phyloP scores from a whole-genome alignment of 2,113 vertebrate species.

The Otis tarda region DNA sequence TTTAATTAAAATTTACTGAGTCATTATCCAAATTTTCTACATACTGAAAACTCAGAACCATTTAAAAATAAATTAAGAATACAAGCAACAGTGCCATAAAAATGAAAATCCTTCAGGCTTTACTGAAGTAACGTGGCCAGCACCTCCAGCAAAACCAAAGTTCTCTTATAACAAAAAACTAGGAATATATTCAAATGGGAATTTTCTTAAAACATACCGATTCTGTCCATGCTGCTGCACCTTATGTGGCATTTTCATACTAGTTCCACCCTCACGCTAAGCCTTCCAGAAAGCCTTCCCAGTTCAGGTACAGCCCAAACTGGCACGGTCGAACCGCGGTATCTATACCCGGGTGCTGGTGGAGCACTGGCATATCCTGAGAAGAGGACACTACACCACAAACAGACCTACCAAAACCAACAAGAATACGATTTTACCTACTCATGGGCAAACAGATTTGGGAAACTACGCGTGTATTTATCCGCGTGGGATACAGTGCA shows the following conservation, averaged over 20 bases:
- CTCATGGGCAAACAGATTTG: not conserved
- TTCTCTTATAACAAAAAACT: not conserved
- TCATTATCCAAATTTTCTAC: slow-evolving; percentile 49
- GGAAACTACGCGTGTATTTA: not conserved
- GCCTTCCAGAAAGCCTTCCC: not conserved
- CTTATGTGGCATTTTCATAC: not conserved
- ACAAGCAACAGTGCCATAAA: not conserved
- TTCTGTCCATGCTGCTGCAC: not conserved
- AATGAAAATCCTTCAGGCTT: slow-evolving; percentile 25
- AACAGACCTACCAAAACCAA: not conserved
- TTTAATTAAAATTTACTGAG: slow-evolving; percentile 72
- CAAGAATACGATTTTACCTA: not conserved
- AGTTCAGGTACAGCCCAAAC: not conserved
- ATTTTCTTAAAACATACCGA: not conserved
- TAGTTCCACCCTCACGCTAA: not conserved
- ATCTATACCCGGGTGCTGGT: not conserved
- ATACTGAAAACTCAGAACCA: not conserved
- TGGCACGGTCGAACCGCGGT: accelerated
- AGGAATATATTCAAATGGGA: not conserved
- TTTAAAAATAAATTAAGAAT: slow-evolving; percentile 56
- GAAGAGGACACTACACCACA: not conserved
- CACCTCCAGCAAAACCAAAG: not conserved
- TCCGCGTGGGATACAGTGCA: accelerated
- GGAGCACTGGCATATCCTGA: not conserved
- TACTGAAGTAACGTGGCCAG: not conserved